Percentiles rank a stretch among this genome's conserved stretches.
phyloP scores from a whole-genome alignment of 2,113 vertebrate species.

The Noturus placidus region DNA sequence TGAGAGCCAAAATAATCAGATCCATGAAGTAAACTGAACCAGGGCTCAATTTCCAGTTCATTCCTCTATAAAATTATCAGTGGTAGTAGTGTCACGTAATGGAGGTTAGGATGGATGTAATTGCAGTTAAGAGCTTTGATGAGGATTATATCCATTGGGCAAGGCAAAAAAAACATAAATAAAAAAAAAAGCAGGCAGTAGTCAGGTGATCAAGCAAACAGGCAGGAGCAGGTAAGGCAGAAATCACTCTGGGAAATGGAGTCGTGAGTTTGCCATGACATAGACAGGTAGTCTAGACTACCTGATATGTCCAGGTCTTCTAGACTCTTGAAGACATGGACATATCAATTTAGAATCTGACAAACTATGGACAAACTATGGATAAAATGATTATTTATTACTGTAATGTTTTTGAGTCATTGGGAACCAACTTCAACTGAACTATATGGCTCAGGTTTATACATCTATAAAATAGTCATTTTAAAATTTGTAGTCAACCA shows the following conservation, averaged over 20 bases:
- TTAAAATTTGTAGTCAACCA: not conserved
- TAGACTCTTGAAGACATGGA: not conserved
- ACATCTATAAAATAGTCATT: not conserved
- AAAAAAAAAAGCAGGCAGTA: too few species aligned
- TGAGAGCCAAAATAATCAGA: not conserved
- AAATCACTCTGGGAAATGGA: too few species aligned
- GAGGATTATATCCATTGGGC: too few species aligned
- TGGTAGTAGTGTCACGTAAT: not conserved
- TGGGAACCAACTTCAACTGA: not conserved
- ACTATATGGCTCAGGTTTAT: not conserved
- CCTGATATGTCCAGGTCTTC: too few species aligned
- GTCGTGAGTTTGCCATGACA: too few species aligned
- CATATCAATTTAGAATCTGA: not conserved
- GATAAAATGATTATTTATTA: not conserved
- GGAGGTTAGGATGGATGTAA: too few species aligned
- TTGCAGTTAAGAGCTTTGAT: too few species aligned
- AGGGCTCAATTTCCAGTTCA: not conserved
- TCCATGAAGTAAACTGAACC: not conserved
- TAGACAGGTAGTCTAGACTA: not conserved
- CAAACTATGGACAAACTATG: not conserved
- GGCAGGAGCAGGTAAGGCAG: too few species aligned
- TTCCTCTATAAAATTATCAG: not conserved
- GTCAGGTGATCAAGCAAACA: too few species aligned
- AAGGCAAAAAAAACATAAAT: too few species aligned
- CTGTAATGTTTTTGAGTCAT: not conserved